Base-by-base conservation (phyloP, 2,888 invertebrate species). In the Pristionchus exspectatus region DNA sequence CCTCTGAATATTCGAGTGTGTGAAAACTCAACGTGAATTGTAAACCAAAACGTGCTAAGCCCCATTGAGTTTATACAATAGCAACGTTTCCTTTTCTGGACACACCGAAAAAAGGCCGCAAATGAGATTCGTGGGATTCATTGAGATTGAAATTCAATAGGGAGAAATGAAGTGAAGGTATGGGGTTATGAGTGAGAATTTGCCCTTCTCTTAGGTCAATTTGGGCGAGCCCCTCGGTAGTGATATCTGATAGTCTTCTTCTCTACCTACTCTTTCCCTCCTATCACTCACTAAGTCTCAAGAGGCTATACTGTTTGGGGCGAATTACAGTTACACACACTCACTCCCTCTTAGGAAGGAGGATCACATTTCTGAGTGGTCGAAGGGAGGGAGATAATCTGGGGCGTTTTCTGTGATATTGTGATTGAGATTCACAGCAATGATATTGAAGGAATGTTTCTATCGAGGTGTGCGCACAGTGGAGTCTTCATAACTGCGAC, bases 231-330 rank as follows among this genome's bases (percentile, higher is more conserved):
- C 59, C 38, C 54, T 81, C 27, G 9, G 21, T 0, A 27, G 50
- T 81, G 81, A 81, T 81, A 81, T 81, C 81, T 81, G 81, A 81
- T 81, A 81, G 50, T 24, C 38, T 38, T 5, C 38, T 38, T 38
- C 38, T 38, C 77, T 30, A 27, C 81, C 77, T 30, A 27, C 81
- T 50, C 81, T 81, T 16, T 33, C 72, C 50, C 5, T 44, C 74
- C 74, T 81, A 81, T 81, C 81, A 81, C 81, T 81, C 81, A 81
- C 81, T 77, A 24, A 7, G 38, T 33, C 77, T 81, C 81, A 27
- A 81, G 81, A 54, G 81, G 81, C 50, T 50, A 81, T 50, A 81
- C 81, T 81, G 81, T 81, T 81, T 81, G 81, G 81, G 54, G 81
- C 81, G 81, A 81, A 81, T 81, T 81, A 81, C 81, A 81, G 81